Evolutionary conservation across 2,888 invertebrate species (phyloP).

Genomic region (Laothoe populi): DNA sequence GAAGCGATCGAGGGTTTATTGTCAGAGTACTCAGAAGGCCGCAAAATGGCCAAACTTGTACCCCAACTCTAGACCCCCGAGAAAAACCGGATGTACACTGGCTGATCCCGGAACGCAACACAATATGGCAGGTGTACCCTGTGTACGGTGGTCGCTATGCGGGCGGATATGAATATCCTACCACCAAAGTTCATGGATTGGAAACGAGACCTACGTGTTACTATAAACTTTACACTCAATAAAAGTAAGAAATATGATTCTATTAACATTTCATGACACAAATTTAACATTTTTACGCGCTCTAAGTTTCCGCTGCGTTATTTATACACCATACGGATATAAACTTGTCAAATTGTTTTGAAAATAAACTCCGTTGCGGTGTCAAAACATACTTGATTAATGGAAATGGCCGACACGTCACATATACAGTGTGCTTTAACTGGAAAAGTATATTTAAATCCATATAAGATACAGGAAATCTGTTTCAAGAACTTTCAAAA

Average conservation of each 20-base stretch:
- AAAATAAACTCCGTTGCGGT: slow-evolving; percentile 12
- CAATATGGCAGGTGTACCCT: too few species aligned
- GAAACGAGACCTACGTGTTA: not conserved
- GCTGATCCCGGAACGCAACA: too few species aligned
- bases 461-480: not conserved
- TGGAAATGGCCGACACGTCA: not conserved
- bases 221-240: not conserved
- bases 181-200: not conserved
- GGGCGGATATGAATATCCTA: not conserved
- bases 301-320: not conserved
- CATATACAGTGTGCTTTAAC: too few species aligned
- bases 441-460: not conserved
- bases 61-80: too few species aligned
- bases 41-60: too few species aligned
- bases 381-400: slow-evolving; percentile 21
- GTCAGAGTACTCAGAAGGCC: too few species aligned
- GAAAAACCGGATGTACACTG: too few species aligned
- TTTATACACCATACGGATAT: not conserved
- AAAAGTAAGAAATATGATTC: not conserved
- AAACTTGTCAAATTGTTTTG: slow-evolving; percentile 24
- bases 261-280: not conserved
- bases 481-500: too few species aligned
- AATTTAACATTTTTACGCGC: slow-evolving; percentile 2
- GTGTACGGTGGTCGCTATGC: too few species aligned
- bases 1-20: too few species aligned